Evolutionary conservation across 2,888 invertebrate genomes (phyloP).

Genomic region (Globia sparganii): DNA sequence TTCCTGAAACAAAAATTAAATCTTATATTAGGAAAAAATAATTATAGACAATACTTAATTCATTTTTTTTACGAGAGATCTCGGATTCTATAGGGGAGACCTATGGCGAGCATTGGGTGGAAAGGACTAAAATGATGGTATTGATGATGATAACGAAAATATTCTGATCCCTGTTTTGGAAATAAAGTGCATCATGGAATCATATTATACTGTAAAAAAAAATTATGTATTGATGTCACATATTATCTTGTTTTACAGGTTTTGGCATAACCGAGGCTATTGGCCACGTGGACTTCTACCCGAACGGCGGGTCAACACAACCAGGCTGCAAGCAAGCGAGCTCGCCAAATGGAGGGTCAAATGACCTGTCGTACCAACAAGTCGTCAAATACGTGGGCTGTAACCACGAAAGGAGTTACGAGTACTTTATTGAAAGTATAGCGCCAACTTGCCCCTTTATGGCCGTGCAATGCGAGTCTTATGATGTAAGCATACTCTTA

Average conservation of each 20-base stretch:
- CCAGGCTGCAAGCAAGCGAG: constrained; percentile 83
- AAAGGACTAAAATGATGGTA: background rate
- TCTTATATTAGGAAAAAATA: background rate
- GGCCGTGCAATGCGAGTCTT: constrained; percentile 94
- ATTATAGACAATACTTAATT: background rate
- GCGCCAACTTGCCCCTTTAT: constrained; percentile 94
- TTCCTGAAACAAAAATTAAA: background rate
- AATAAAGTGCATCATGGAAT: background rate
- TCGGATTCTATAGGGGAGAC: background rate
- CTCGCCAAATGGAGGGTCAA: constrained; percentile 67
- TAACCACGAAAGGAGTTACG: constrained; percentile 96
- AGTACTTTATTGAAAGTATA: constrained; percentile 96
- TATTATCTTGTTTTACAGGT: constrained; percentile 76
- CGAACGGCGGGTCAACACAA: constrained; percentile 95
- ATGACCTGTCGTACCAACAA: constrained; percentile 78
- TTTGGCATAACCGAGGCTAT: constrained; percentile 95
- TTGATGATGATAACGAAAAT: background rate
- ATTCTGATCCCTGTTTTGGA: background rate
- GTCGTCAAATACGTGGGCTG: constrained; percentile 94
- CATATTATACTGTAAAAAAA: background rate
- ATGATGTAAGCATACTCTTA: constrained; percentile 89
- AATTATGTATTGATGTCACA: background rate
- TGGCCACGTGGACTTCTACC: constrained; percentile 97
- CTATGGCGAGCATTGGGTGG: background rate
- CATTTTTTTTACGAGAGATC: background rate